A percentile compares a stretch with the other conserved stretches of the same genome.
Evolutionary conservation across 1,140 invertebrate species (phyloP).

Genomic region (Amphibalanus amphitrite): DNA sequence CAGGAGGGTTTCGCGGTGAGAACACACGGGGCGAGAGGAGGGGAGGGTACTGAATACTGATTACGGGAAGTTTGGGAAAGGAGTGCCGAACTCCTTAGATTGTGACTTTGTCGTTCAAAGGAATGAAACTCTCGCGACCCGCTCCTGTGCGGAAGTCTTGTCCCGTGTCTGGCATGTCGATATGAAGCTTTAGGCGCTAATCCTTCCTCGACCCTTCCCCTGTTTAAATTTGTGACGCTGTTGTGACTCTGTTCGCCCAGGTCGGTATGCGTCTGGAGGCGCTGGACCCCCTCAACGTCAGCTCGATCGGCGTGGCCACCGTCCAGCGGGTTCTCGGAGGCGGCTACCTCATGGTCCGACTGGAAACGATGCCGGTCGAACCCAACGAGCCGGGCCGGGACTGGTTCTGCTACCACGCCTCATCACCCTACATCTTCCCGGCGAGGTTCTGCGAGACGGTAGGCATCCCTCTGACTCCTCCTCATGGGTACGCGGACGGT

Average conservation of each 20-base stretch:
- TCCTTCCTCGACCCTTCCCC: no score
- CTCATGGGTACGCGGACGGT: background rate
- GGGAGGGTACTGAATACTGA: no score
- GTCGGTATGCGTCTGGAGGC: conserved; percentile 30
- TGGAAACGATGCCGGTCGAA: conserved; percentile 64
- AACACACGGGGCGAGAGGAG: background rate
- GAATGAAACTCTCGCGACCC: no score
- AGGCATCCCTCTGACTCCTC: background rate
- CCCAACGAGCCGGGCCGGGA: conserved; percentile 34
- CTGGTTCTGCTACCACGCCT: conserved; percentile 91
- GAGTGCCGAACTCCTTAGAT: no score
- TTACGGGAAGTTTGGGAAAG: no score
- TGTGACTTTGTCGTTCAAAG: no score
- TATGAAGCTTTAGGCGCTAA: no score
- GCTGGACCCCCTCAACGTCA: conserved; percentile 86
- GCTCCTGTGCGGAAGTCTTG: no score
- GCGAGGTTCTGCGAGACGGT: conserved; percentile 48
- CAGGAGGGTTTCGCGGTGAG: background rate
- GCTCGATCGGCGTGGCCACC: conserved; percentile 84
- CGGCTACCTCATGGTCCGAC: conserved; percentile 88
- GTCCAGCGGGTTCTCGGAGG: conserved; percentile 60
- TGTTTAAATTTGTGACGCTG: no score
- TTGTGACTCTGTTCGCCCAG: background rate
- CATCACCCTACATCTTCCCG: conserved; percentile 85
- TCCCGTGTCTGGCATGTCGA: no score